Percentiles rank a stretch among this genome's conserved stretches.
Evolutionary conservation across 2,888 invertebrate species (phyloP).

Genomic region (Thereva unica): DNA sequence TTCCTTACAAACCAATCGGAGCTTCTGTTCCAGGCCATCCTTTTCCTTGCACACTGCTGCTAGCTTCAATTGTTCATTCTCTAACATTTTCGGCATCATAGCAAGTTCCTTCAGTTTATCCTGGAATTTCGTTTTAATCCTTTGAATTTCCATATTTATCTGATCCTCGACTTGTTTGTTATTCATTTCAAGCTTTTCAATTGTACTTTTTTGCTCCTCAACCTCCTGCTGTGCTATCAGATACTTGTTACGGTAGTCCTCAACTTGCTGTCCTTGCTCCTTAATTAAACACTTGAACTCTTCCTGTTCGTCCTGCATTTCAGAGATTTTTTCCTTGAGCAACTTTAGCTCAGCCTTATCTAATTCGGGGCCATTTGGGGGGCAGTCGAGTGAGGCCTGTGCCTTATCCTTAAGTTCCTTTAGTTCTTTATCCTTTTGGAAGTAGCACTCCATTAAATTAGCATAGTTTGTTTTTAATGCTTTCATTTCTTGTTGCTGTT

Average conservation of each 20-base stretch:
- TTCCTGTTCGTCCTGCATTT: slow-evolving; percentile 51
- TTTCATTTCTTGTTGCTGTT: slow-evolving; percentile 45
- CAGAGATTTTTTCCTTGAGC: slow-evolving; percentile 29
- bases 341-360: slow-evolving; percentile 36
- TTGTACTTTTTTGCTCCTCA: slow-evolving; percentile 53
- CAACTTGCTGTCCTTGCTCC: slow-evolving; percentile 52
- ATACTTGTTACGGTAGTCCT: slow-evolving; percentile 53
- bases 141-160: slow-evolving; percentile 47
- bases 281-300: slow-evolving; percentile 53
- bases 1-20: slow-evolving; percentile 36
- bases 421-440: slow-evolving; percentile 52
- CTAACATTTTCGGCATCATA: slow-evolving; percentile 51
- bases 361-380: neutral
- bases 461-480: slow-evolving; percentile 54
- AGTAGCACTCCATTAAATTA: slow-evolving; percentile 50
- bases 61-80: slow-evolving; percentile 51
- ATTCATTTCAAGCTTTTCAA: slow-evolving; percentile 51
- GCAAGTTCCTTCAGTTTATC: slow-evolving; percentile 51
- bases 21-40: slow-evolving; percentile 48
- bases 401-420: slow-evolving; percentile 45
- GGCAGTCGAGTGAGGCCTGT: slow-evolving; percentile 2
- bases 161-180: slow-evolving; percentile 52
- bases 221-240: slow-evolving; percentile 53
- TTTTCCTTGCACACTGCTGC: slow-evolving; percentile 52
- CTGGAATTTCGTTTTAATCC: slow-evolving; percentile 51